A percentile compares a stretch with the other conserved stretches of the same genome.
phyloP scores from a whole-genome alignment of 2,797 vertebrate genomes.

The Micrastur ruficollis region DNA sequence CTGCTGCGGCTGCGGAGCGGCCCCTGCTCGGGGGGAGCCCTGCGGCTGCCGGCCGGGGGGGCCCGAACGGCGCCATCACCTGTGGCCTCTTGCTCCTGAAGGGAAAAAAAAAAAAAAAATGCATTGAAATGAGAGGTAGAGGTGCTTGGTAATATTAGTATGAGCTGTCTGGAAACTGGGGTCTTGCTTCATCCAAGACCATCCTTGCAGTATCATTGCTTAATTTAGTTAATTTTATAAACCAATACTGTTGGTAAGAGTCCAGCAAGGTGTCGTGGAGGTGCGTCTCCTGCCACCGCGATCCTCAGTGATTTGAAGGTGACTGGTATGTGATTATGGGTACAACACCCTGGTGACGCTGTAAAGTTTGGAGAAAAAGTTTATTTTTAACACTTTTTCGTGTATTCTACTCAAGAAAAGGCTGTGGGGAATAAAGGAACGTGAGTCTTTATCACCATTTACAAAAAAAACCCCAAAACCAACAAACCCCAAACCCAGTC shows the following conservation, averaged over 20 bases:
- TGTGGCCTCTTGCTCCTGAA: rapidly evolving
- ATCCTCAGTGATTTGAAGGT: background rate
- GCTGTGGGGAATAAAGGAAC: background rate
- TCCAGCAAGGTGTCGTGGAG: rapidly evolving
- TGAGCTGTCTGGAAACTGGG: background rate
- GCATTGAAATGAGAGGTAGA: rapidly evolving
- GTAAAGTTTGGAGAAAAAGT: background rate
- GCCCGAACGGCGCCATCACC: too few relatives aligned
- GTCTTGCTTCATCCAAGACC: background rate
- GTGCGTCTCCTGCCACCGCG: rapidly evolving
- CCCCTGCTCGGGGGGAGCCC: background rate
- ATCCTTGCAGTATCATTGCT: rapidly evolving
- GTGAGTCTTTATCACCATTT: rapidly evolving
- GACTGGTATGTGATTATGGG: background rate
- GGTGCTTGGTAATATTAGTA: rapidly evolving
- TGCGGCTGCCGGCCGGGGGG: background rate
- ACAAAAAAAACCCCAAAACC: background rate
- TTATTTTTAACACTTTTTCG: rapidly evolving
- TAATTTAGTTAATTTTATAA: background rate
- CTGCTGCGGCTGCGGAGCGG: background rate
- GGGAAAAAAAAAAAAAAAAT: rapidly evolving
- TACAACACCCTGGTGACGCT: rapidly evolving
- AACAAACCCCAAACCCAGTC: background rate
- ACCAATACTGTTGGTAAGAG: rapidly evolving
- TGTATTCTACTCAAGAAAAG: background rate